Evolutionary conservation across 2,113 vertebrate species (phyloP).

Genomic region (Gopherus flavomarginatus): DNA sequence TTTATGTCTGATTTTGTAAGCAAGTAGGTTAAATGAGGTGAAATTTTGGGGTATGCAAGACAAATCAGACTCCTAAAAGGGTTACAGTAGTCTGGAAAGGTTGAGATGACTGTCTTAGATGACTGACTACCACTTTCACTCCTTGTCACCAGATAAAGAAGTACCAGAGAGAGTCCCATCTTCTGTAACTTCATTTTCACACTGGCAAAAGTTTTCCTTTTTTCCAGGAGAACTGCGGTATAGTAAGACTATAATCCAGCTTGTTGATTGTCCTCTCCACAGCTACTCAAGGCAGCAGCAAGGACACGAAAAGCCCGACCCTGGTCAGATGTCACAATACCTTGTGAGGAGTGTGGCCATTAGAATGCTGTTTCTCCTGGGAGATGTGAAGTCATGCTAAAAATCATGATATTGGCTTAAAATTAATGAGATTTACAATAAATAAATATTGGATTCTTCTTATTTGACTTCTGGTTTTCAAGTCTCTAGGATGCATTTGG

Average conservation of each 20-base stretch:
- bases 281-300: neutral
- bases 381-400: neutral
- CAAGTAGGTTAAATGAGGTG: too few relatives aligned
- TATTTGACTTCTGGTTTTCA: neutral
- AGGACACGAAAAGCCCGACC: neutral
- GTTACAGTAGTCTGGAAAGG: too few relatives aligned
- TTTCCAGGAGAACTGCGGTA: slow-evolving; percentile 43
- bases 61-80: too few relatives aligned
- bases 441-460: neutral
- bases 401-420: neutral
- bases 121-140: neutral
- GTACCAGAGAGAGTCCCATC: neutral
- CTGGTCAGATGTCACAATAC: neutral
- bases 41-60: too few relatives aligned
- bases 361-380: neutral
- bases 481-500: neutral
- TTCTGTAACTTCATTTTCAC: slow-evolving; percentile 19
- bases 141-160: neutral
- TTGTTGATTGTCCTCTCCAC: neutral
- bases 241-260: slow-evolving; percentile 48
- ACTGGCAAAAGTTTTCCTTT: slow-evolving; percentile 18
- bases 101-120: neutral
- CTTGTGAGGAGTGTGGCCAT: neutral
- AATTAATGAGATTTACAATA: neutral
- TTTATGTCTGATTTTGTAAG: too few relatives aligned